phyloP scores from a whole-genome alignment of 2,888 invertebrate genomes.

The Oxytorus armatus region DNA sequence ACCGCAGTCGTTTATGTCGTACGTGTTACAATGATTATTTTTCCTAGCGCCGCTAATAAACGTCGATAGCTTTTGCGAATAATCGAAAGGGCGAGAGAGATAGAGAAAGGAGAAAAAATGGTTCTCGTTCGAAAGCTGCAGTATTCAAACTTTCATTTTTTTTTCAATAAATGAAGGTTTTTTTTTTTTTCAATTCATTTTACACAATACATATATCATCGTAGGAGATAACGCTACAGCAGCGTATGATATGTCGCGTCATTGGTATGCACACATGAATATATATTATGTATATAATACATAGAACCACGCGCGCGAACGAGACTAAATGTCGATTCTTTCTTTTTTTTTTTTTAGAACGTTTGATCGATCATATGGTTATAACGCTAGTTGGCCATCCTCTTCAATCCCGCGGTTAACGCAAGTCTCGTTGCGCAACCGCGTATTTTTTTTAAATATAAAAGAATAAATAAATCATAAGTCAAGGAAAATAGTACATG shows the following conservation, averaged over 20 bases:
- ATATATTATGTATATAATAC: slow-evolving; percentile 33
- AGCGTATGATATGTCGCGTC: slow-evolving; percentile 62
- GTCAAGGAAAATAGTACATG: slow-evolving; percentile 44
- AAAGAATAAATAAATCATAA: slow-evolving; percentile 65
- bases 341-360: slow-evolving; percentile 55
- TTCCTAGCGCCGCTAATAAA: slow-evolving; percentile 59
- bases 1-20: slow-evolving; percentile 76
- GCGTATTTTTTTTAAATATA: slow-evolving; percentile 57
- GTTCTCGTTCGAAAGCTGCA: slow-evolving; percentile 62
- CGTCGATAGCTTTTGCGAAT: slow-evolving; percentile 45
- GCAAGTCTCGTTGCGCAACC: slow-evolving; percentile 44
- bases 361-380: slow-evolving; percentile 59
- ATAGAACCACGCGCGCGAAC: slow-evolving; percentile 63
- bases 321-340: slow-evolving; percentile 61
- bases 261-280: slow-evolving; percentile 50
- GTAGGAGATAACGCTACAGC: slow-evolving; percentile 59
- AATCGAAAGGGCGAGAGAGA: slow-evolving; percentile 37
- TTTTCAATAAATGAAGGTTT: slow-evolving; percentile 72
- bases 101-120: slow-evolving; percentile 59
- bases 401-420: slow-evolving; percentile 43
- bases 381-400: slow-evolving; percentile 62
- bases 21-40: slow-evolving; percentile 76
- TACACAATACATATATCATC: slow-evolving; percentile 65
- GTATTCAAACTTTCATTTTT: slow-evolving; percentile 53
- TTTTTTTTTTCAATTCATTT: slow-evolving; percentile 65